Evolutionary conservation across 2,113 vertebrate species (phyloP).

Genomic region (Cyphomyrus discorhynchus): DNA sequence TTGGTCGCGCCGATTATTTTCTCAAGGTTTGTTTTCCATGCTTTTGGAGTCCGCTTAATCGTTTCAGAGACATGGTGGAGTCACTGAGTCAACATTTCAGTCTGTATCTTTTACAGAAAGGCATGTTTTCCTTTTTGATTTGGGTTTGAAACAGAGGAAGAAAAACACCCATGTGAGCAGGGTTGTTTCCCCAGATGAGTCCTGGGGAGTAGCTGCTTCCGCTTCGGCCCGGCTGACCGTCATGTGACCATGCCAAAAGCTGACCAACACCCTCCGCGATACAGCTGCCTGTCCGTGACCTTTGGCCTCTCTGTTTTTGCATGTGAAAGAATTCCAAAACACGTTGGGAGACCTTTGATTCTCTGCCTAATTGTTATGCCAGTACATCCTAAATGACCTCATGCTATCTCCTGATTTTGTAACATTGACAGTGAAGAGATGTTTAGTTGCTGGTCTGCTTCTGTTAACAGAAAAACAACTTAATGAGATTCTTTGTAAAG

Average conservation of each 20-base stretch:
- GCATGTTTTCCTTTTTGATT: conserved; percentile 12
- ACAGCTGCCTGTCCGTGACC: background rate
- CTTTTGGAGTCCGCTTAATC: conserved; percentile 17
- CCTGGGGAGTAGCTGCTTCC: background rate
- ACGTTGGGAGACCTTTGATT: background rate
- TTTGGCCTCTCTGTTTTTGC: background rate
- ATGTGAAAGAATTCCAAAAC: background rate
- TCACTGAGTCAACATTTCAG: conserved; percentile 11
- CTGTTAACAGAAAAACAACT: background rate
- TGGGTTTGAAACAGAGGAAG: conserved; percentile 20
- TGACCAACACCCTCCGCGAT: background rate
- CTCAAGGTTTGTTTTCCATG: conserved; percentile 14
- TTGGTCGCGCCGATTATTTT: conserved; percentile 21
- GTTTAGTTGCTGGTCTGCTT: background rate
- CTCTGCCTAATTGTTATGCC: background rate
- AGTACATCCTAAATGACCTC: background rate
- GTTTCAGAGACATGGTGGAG: background rate
- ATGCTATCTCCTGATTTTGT: background rate
- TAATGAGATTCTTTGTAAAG: background rate
- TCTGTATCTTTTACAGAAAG: conserved; percentile 16
- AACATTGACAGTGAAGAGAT: background rate
- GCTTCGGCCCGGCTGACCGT: background rate
- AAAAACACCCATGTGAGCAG: conserved; percentile 9
- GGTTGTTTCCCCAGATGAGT: background rate
- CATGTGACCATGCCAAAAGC: background rate